A percentile compares a stretch with the other conserved stretches of the same genome.
Evolutionary conservation across 2,888 invertebrate species (phyloP).

Genomic region (Metellina segmentata): DNA sequence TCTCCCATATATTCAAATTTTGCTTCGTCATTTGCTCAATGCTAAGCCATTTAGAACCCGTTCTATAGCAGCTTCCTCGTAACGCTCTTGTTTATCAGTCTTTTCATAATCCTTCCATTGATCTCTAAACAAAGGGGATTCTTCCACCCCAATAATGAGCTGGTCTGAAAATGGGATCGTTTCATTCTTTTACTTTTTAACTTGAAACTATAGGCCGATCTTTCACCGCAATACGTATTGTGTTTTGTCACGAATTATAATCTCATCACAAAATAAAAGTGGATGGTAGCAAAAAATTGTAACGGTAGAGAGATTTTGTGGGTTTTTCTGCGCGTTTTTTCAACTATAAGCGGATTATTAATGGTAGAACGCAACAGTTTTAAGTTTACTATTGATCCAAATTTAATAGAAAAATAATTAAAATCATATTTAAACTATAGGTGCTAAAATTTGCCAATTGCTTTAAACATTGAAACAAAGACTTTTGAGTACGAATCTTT

Average conservation of each 20-base stretch:
- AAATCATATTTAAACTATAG: too few relatives aligned
- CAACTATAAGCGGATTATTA: too few relatives aligned
- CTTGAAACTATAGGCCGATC: neutral
- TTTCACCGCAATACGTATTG: neutral
- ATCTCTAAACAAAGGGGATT: neutral
- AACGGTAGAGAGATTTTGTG: neutral
- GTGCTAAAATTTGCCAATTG: too few relatives aligned
- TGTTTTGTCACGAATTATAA: constrained; percentile 2
- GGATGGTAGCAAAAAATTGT: neutral
- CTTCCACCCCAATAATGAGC: constrained; percentile 5
- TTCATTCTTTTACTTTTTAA: constrained; percentile 9
- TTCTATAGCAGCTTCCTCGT: neutral
- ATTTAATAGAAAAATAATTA: too few relatives aligned
- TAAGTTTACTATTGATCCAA: too few relatives aligned
- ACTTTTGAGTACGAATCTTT: too few relatives aligned
- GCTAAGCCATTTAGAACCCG: constrained; percentile 14
- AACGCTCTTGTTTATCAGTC: constrained; percentile 14
- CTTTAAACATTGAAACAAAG: too few relatives aligned
- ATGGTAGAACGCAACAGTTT: too few relatives aligned
- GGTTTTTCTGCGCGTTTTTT: neutral
- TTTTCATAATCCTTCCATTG: constrained; percentile 15
- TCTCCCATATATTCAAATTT: constrained; percentile 27
- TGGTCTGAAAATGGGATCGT: constrained; percentile 1
- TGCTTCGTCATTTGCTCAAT: neutral
- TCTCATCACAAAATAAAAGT: neutral